phyloP scores from a whole-genome alignment of 2,113 vertebrate genomes.

The Hylia prasina region DNA sequence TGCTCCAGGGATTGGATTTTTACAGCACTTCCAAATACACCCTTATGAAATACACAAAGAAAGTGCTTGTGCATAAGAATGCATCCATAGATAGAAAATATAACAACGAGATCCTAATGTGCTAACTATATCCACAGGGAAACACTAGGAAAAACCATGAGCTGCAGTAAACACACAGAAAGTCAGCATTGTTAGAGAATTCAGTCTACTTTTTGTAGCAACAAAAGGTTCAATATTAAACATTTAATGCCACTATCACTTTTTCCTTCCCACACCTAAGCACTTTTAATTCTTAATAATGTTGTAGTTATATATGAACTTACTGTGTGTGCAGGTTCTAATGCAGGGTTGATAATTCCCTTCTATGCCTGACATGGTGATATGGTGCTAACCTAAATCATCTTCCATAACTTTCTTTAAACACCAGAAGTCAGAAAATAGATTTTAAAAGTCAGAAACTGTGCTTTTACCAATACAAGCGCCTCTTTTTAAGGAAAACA shows the following conservation, averaged over 20 bases:
- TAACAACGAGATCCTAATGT: background rate
- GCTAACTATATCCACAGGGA: background rate
- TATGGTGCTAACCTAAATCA: background rate
- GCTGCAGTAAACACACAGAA: background rate
- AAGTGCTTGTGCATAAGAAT: background rate
- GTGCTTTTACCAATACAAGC: constrained; percentile 13
- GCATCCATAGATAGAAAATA: background rate
- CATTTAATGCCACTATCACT: background rate
- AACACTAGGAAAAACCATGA: background rate
- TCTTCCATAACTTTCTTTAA: constrained; percentile 28
- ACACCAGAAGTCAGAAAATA: constrained; percentile 30
- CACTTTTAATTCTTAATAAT: background rate
- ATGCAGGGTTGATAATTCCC: background rate
- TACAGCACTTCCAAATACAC: background rate
- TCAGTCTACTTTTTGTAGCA: background rate
- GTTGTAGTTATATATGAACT: background rate
- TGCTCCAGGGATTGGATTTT: background rate
- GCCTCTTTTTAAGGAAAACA: constrained; percentile 16
- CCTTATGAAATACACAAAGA: background rate
- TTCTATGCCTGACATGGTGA: background rate
- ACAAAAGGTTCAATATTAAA: background rate
- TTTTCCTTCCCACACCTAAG: background rate
- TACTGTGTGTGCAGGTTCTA: background rate
- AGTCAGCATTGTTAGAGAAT: background rate
- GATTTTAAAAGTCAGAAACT: constrained; percentile 40